Base-by-base conservation (phyloP, 2,113 vertebrate genomes). In the Myiopsitta monachus region DNA sequence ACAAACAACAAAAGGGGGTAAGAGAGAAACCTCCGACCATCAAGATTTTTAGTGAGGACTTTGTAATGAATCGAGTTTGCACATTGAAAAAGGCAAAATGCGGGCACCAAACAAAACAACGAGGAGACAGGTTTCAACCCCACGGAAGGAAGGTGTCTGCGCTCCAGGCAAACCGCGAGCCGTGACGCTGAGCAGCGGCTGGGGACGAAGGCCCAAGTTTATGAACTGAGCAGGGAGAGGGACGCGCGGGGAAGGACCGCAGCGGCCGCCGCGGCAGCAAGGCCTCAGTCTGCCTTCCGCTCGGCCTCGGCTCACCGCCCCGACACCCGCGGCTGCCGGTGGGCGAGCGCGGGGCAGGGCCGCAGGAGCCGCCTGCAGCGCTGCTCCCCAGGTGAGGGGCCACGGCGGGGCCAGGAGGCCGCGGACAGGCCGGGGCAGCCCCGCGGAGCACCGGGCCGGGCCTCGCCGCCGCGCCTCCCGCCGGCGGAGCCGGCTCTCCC, bases 171-270 rank as follows among this genome's bases (percentile, higher is more conserved):
- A n/a, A 36, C 33, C 3, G 3, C 57, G 2, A 3, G 31, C 12
- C 2, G 22, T 1, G 54, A 4, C 8, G 6, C 47, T 3, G 5
- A 30, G 7, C 27, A 9, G n/a, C 1, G 27, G 1, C 2, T 3
- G 4, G 52, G 10, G 6, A 6, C 31, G 18, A 5, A 11, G 49
- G 13, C 33, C 27, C 63, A 18, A 55, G 75, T n/a, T 59, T 1
- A 17, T 0, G 10, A 64, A n/a, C 30, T 13, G 2, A 2, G 5
- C 8, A 21, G 17, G 47, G 38, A 7, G 26, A 21, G 11, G 44
- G 26, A 24, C 2, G 33, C 18, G 26, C 44, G 1, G 27, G 14
- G 21, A 23, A 3, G 28, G 26, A 11, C n/a, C 2, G 14, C 0
- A 1, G 8, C 30, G 41, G 61, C 82, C 14, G 51, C 68, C 23